Evolutionary conservation across 2,797 vertebrate genomes (phyloP).

Genomic region (Lindbergichthys nudifrons): DNA sequence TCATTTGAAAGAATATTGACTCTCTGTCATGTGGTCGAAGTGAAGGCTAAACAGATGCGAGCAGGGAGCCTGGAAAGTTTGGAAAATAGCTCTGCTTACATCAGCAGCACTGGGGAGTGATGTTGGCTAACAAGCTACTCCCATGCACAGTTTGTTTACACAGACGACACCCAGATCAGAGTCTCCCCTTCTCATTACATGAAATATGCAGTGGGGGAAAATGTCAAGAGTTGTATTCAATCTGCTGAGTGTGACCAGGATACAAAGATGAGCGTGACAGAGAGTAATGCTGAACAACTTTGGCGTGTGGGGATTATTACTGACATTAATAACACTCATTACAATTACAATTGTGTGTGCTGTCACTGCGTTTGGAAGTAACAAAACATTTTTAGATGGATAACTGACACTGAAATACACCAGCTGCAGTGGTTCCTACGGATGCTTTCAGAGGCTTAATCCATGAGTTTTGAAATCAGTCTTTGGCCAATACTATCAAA

Average conservation of each 20-base stretch:
- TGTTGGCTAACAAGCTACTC: slow-evolving; percentile 70
- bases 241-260: slow-evolving; percentile 61
- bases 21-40: slow-evolving; percentile 51
- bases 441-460: not conserved
- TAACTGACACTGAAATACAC: not conserved
- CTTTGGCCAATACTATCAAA: not conserved
- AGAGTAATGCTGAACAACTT: slow-evolving; percentile 41
- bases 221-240: slow-evolving; percentile 71
- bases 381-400: not conserved
- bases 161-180: slow-evolving; percentile 77
- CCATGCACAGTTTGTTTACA: slow-evolving; percentile 76
- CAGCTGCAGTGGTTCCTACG: not conserved
- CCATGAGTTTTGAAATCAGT: not conserved
- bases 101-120: slow-evolving; percentile 71
- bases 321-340: slow-evolving; percentile 47
- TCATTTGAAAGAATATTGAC: slow-evolving; percentile 53
- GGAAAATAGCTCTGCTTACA: slow-evolving; percentile 69
- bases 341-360: slow-evolving; percentile 33
- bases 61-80: slow-evolving; percentile 52
- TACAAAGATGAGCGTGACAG: slow-evolving; percentile 57
- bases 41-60: slow-evolving; percentile 60
- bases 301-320: slow-evolving; percentile 51
- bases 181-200: slow-evolving; percentile 74
- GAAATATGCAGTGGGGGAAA: slow-evolving; percentile 76
- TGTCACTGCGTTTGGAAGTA: not conserved